Base-by-base conservation (phyloP, 2,797 vertebrate species). In the Threskiornis aethiopicus region DNA sequence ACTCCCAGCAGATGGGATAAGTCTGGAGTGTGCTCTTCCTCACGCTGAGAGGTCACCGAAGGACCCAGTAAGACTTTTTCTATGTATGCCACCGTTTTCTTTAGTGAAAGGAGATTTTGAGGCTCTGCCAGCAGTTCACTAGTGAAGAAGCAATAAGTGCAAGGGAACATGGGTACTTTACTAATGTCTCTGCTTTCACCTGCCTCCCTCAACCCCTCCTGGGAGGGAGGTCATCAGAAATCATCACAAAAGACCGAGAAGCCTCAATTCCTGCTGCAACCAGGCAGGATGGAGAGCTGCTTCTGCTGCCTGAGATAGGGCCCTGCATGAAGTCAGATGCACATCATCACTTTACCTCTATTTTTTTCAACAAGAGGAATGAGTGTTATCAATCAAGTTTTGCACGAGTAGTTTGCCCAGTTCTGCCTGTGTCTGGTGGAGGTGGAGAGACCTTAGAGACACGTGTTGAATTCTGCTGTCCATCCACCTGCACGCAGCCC, bases 161-260 rank as follows among this genome's bases (percentile, higher is more conserved):
- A 29, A 62, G 26, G 16, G 44, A 55, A 49, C 7, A 6, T 8
- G 6, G 69, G 16, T 35, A 22, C 46, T 31, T n/a, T 2, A 25
- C 26, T 41, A 29, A 21, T n/a, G 26, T 21, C 46, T 81, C 39
- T 71, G 54, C 47, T 86, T 86, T 75, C 14, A 41, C 11, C 47
- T 44, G 2, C 31, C 18, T 69, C 24, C 35, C 49, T 59, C 51
- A 84, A n/a, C 0, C 0, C 29, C 19, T 37, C 21, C 51, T 41
- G 13, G 26, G 39, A 89, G 21, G 49, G 39, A 89, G 13, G 14
- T 61, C 41, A 24, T 49, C 82, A 87, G 25, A 84, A 87, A 72
- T 21, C 54, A 55, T 18, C 13, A 1, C 29, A 42, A 66, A 84
- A 37, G 33, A 24, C 67, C 35, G 33, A 31, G 57, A 14, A 57